Evolutionary conservation across 2,888 invertebrate genomes (phyloP).

Genomic region (Pristionchus exspectatus): DNA sequence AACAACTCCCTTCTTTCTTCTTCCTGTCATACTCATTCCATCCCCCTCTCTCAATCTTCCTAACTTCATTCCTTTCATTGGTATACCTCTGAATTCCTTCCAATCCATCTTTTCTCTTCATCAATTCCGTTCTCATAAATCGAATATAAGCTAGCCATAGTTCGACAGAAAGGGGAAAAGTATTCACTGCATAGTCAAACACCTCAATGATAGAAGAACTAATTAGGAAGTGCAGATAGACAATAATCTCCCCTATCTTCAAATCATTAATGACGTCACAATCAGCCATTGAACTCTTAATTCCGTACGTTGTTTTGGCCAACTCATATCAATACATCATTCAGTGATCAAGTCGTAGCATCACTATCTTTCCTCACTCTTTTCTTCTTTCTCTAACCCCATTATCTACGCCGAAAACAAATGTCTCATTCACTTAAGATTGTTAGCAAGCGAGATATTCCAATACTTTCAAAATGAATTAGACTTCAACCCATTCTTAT

Average conservation of each 20-base stretch:
- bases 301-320: neutral
- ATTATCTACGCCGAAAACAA: neutral
- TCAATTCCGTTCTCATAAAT: conserved; percentile 56
- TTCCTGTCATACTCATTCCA: neutral
- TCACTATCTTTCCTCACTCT: neutral
- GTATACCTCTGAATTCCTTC: conserved; percentile 51
- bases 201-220: conserved; percentile 84
- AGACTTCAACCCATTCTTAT: neutral
- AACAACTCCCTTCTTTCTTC: neutral
- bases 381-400: neutral
- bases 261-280: neutral
- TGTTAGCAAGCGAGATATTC: neutral
- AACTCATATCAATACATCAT: neutral
- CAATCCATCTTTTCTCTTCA: conserved; percentile 31
- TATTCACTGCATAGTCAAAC: conserved; percentile 95
- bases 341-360: neutral
- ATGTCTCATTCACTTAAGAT: neutral
- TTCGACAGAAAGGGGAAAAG: conserved; percentile 96
- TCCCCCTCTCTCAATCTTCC: neutral
- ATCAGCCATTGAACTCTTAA: neutral
- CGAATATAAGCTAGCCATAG: conserved; percentile 87
- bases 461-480: neutral
- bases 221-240: neutral
- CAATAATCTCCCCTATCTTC: neutral
- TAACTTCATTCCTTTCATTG: neutral